Base-by-base conservation (phyloP, 2,797 vertebrate species). In the Myotis planiceps region DNA sequence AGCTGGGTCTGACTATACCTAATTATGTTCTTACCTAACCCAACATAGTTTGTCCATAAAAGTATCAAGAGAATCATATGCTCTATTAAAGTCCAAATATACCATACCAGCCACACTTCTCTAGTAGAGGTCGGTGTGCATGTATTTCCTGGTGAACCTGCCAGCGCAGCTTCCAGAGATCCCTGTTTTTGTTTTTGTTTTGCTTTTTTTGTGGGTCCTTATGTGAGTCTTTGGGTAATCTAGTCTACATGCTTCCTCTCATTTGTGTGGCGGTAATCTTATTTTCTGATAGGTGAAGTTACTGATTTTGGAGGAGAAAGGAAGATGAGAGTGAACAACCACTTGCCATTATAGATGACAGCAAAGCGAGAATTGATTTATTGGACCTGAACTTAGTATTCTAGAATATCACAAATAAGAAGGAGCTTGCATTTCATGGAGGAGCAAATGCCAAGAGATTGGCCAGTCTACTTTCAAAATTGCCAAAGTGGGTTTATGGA, bases 21-120 rank as follows among this genome's bases (percentile, higher is more conserved):
- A 96, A 91, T 94, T 97, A 95, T 68, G 25, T 81, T 80, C 88
- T 92, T 90, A 87, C 92, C 75, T 84, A 95, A 83, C 16, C 42
- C n/a, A 65, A 39, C 88, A 75, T 83, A 82, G 21, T 66, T 94
- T 93, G 66, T 91, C 69, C 69, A 90, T 85, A 84, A 79, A 82
- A 79, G n/a, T 34, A 34, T 83, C 95, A 83, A 0, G 0, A 65
- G 58, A 66, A 4, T 96, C 60, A 76, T 85, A 51, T 27, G 27
- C 47, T 86, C 63, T 34, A n/a, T 39, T 71, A 13, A 92, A 51
- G 47, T 86, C 39, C 39, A 37, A 83, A 95, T 90, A 51, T 37
- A 5, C 53, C 10, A 25, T 6, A 9, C 81, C 27, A 49, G 45
- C 74, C 9, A 51, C 55, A 75, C 13, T 88, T 63, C 15, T 23